A percentile compares a stretch with the other conserved stretches of the same genome.
Evolutionary conservation across 1,140 invertebrate species (phyloP).

Genomic region (Potamilus streckersoni): DNA sequence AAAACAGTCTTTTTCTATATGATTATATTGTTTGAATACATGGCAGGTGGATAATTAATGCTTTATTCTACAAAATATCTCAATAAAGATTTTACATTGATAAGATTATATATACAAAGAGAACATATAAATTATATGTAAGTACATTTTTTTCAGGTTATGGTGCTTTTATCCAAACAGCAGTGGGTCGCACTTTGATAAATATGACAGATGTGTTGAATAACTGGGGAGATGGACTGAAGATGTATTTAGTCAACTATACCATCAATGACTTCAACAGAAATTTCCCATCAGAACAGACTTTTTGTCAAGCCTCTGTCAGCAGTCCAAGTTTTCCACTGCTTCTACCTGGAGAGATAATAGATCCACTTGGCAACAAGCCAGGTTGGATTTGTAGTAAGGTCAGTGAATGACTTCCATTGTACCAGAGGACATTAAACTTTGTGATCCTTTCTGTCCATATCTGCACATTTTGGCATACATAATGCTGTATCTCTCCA

Average conservation of each 20-base stretch:
- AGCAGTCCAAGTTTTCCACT: slow-evolving; percentile 41
- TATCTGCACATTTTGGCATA: not conserved
- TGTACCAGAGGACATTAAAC: too few relatives aligned
- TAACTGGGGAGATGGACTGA: slow-evolving; percentile 90
- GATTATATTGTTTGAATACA: too few relatives aligned
- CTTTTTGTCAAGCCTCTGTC: slow-evolving; percentile 43
- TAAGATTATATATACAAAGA: too few relatives aligned
- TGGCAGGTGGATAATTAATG: too few relatives aligned
- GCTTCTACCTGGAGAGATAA: slow-evolving; percentile 44
- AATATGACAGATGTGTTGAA: slow-evolving; percentile 88
- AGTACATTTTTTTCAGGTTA: slow-evolving; percentile 72
- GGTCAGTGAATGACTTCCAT: slow-evolving; percentile 29
- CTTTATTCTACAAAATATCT: too few relatives aligned
- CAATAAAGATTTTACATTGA: too few relatives aligned
- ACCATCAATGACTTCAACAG: slow-evolving; percentile 52
- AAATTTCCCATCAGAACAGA: slow-evolving; percentile 35
- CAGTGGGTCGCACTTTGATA: slow-evolving; percentile 89
- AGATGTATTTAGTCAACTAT: slow-evolving; percentile 62
- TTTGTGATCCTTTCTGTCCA: not conserved
- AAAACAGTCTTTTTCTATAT: too few relatives aligned
- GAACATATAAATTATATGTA: not conserved
- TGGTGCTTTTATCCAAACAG: slow-evolving; percentile 83
- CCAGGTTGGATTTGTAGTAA: slow-evolving; percentile 33
- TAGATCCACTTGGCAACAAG: slow-evolving; percentile 43
- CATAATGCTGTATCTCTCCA: not conserved